Conservation (phyloP, 2,888 invertebrate species). For the Aromia moschata region DNA sequence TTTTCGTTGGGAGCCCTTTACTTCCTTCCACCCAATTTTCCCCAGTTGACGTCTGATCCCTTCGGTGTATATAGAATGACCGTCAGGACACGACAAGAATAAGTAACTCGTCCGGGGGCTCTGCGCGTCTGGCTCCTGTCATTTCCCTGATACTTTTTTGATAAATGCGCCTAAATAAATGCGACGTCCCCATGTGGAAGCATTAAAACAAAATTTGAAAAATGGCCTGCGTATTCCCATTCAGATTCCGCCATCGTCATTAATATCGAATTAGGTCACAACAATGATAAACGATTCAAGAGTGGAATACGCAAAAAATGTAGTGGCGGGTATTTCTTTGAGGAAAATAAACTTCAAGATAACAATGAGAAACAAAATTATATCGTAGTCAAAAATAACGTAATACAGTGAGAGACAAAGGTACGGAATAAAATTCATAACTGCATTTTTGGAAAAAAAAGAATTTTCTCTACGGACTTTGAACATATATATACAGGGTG, state of each 20-base stretch:
- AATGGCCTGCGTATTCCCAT: constrained; percentile 5
- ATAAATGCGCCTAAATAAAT: constrained; percentile 43
- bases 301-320: background rate
- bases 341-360: too few species aligned
- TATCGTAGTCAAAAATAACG: too few species aligned
- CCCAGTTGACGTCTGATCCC: constrained; percentile 58
- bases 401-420: too few species aligned
- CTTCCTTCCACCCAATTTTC: constrained; percentile 59
- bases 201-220: constrained; percentile 27
- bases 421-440: too few species aligned
- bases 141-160: constrained; percentile 50
- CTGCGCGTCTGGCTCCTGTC: constrained; percentile 45
- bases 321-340: too few species aligned
- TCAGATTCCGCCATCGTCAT: background rate
- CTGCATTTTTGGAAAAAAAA: too few species aligned
- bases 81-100: constrained; percentile 62
- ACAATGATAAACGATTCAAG: background rate
- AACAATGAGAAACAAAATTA: too few species aligned
- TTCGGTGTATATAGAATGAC: constrained; percentile 63
- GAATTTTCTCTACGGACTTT: too few species aligned
- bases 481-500: too few species aligned
- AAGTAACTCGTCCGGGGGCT: constrained; percentile 54
- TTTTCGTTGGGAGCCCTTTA: constrained; percentile 53
- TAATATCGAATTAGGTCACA: constrained; percentile 11
- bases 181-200: constrained; percentile 15